A percentile compares a stretch with the other conserved stretches of the same genome.
phyloP scores from a whole-genome alignment of 2,888 invertebrate genomes.

The Chalcis sispes region DNA sequence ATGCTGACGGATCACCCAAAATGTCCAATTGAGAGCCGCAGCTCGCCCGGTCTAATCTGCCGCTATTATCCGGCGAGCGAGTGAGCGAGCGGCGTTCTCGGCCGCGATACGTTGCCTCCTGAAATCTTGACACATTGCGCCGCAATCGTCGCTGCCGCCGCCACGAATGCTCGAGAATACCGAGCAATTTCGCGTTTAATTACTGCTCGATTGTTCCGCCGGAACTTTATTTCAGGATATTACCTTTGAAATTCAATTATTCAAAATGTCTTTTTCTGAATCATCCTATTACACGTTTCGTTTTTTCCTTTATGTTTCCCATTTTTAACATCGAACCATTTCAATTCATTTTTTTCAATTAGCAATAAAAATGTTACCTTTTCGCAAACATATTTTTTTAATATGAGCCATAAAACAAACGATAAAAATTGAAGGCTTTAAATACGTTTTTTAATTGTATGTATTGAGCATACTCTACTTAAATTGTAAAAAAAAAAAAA shows the following conservation, averaged over 20 bases:
- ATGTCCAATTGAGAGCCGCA: slow-evolving; percentile 52
- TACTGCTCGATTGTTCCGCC: slow-evolving; percentile 44
- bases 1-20: slow-evolving; percentile 54
- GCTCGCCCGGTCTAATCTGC: slow-evolving; percentile 48
- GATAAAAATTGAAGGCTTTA: too few species aligned
- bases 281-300: too few species aligned
- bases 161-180: slow-evolving; percentile 25
- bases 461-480: too few species aligned
- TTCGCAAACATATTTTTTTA: too few species aligned
- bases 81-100: too few species aligned
- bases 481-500: too few species aligned
- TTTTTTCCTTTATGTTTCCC: too few species aligned
- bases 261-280: slow-evolving; percentile 16
- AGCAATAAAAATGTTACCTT: too few species aligned
- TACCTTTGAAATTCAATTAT: slow-evolving; percentile 37
- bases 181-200: slow-evolving; percentile 50
- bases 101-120: slow-evolving; percentile 40
- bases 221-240: slow-evolving; percentile 41
- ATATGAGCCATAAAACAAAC: too few species aligned
- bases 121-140: slow-evolving; percentile 49
- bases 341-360: too few species aligned
- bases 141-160: neutral
- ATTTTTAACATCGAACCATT: too few species aligned
- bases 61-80: slow-evolving; percentile 50
- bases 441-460: too few species aligned